Base-by-base conservation (phyloP, 2,797 vertebrate species). In the Scolopax rusticola region DNA sequence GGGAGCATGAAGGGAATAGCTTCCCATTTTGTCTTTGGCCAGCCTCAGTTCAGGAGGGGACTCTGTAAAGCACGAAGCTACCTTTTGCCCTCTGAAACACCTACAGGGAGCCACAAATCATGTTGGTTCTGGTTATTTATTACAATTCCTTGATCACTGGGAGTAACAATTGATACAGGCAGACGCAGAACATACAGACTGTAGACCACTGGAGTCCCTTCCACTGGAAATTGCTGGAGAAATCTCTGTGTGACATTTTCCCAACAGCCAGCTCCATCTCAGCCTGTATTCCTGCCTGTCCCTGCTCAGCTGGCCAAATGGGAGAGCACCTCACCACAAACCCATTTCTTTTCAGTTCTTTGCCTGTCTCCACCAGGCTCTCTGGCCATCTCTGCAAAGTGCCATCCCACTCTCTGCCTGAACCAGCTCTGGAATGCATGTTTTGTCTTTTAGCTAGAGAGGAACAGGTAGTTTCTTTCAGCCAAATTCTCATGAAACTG, bases 121-220 rank as follows among this genome's bases (percentile, higher is more conserved):
- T 70, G 50, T 47, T 53, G 36, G 19, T 79, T 91, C 73, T 74
- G 16, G 43, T 92, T 96, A 81, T 94, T 94, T 89, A 91, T 85
- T 97, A 89, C 63, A 90, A 51, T 85, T 85, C 75, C 56, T 77
- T 54, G 73, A 60, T 69, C 30, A 47, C 6, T 45, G 47, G 70
- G 15, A 88, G 75, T 85, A 97, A 81, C 9, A 2, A 79, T 96
- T 95, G 93, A 90, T 88, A 80, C 11, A 76, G 63, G 21, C 19
- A 38, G n/a, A 69, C 41, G 77, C 17, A 73, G 16, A 75, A 19
- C 17, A 24, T 53, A n/a, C 3, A 76, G 27, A 40, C 0, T 76
- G 25, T 48, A 86, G 74, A 41, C 23, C 64, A 36, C 2, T 78
- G 45, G 57, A 67, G 8, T 70, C 54, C 57, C 28, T 94, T 67